Evolutionary conservation across 30 jellyfish, hydroid and myxozoan genomes (phyloP).

Genomic region (Aurelia coerulea): DNA sequence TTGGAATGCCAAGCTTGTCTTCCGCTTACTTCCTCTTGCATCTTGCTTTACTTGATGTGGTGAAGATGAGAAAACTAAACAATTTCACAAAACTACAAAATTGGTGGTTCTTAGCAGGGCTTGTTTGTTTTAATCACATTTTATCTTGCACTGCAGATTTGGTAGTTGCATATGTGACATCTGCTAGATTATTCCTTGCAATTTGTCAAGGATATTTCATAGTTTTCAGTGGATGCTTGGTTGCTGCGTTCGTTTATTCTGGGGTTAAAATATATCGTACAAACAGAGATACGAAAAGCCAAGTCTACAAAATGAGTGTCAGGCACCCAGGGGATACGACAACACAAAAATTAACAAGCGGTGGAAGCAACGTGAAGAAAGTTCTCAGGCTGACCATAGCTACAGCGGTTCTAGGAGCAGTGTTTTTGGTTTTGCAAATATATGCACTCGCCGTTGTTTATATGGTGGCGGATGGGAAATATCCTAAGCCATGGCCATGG

Average conservation of each 20-base stretch:
- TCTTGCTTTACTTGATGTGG: constrained; percentile 69
- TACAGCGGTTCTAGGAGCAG: constrained; percentile 48
- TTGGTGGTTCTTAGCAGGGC: constrained; percentile 60
- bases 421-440: constrained; percentile 54
- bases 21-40: constrained; percentile 72
- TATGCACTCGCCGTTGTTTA: constrained; percentile 59
- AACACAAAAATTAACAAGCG: not conserved
- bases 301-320: constrained; percentile 23
- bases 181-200: constrained; percentile 33
- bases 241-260: constrained; percentile 39
- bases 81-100: constrained; percentile 46
- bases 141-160: constrained; percentile 61
- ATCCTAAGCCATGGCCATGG: constrained; percentile 80
- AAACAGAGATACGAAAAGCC: constrained; percentile 38
- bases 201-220: constrained; percentile 79
- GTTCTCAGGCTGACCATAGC: constrained; percentile 66
- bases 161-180: constrained; percentile 50
- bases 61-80: constrained; percentile 43
- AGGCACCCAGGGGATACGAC: not conserved
- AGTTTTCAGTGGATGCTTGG: constrained; percentile 45
- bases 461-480: not conserved
- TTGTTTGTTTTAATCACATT: constrained; percentile 44
- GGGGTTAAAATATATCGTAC: constrained; percentile 39
- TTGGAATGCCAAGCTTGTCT: constrained; percentile 73
- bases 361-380: constrained; percentile 22